Evolutionary conservation across 2,113 vertebrate genomes (phyloP), one percentile per base, ranked within the genome.

Genomic region (Dermatemys mawii): DNA sequence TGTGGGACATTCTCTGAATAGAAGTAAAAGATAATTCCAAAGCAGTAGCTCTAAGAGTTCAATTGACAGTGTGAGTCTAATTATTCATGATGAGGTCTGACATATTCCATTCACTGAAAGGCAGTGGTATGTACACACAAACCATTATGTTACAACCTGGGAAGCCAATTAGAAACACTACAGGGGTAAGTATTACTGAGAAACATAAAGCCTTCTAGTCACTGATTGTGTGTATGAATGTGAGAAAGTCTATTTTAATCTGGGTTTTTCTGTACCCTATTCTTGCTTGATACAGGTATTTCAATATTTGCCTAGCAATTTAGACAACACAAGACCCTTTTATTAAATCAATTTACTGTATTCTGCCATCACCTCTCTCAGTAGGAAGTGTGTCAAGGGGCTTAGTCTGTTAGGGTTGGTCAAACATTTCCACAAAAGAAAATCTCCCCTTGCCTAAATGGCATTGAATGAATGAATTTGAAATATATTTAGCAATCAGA

Each of bases 101-200:
- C 89, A 49, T 8, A 53, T 92, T 85, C 70, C 76, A 81, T 63
- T 11, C 1, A 2, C 5, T 32, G 5, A 41, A 51, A 29, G 41
- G 14, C 9, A 54, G 38, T 48, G 70, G 11, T 76, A 76, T 22
- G 27, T 76, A 46, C n/a, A 67, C 35, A 22, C 35, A 38, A 38
- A 9, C 35, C n/a, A 26, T 41, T 41, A 81, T 16, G 16, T 50
- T 81, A 57, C 13, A 87, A 46, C 19, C 24, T 14, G 53, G 1
- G 1, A 0, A 81, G 12, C 41, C 38, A 54, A 0, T 0, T 1
- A 81, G n/a, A 84, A 92, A 90, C 16, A 50, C 26, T 83, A 22
- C 17, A 81, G 24, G 35, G n/a, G 8, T 67, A 4, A 50, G 2
- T 2, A 1, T 78, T 84, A 48, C 0, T 0, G 5, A 83, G 16